Evolutionary conservation across 1,140 invertebrate species (phyloP).

Genomic region (Drosophila nikananu): DNA sequence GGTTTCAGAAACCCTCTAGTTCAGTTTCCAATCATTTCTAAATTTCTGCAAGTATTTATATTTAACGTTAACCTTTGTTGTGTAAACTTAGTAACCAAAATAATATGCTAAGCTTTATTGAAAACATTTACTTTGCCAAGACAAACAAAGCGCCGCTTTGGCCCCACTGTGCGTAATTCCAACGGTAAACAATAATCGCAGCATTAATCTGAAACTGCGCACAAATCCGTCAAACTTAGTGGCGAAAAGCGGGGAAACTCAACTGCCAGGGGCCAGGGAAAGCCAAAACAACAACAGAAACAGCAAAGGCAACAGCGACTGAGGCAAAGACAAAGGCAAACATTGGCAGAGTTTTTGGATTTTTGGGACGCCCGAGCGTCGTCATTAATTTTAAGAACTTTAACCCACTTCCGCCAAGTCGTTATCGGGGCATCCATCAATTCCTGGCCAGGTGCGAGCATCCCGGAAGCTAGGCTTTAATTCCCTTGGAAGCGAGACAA

Average conservation of each 20-base stretch:
- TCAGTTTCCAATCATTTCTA: too few relatives aligned
- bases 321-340: constrained; percentile 36
- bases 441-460: constrained; percentile 55
- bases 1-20: too few relatives aligned
- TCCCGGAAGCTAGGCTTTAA: too few relatives aligned
- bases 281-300: constrained; percentile 23
- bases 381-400: constrained; percentile 79
- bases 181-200: constrained; percentile 79
- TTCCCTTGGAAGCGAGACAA: constrained; percentile 41
- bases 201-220: constrained; percentile 82
- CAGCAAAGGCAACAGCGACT: constrained; percentile 28
- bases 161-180: constrained; percentile 68
- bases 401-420: constrained; percentile 38
- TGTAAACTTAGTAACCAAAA: constrained; percentile 3
- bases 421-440: constrained; percentile 38
- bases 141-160: not conserved
- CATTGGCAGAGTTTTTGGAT: constrained; percentile 62
- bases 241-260: constrained; percentile 18
- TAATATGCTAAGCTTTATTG: not conserved
- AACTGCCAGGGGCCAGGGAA: constrained; percentile 3
- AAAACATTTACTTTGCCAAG: constrained; percentile 14
- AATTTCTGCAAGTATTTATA: too few relatives aligned
- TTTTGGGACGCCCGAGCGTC: constrained; percentile 31
- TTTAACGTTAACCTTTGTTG: not conserved
- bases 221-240: constrained; percentile 82